phyloP scores from a whole-genome alignment of 2,888 invertebrate genomes.

The Andrena bucephala region DNA sequence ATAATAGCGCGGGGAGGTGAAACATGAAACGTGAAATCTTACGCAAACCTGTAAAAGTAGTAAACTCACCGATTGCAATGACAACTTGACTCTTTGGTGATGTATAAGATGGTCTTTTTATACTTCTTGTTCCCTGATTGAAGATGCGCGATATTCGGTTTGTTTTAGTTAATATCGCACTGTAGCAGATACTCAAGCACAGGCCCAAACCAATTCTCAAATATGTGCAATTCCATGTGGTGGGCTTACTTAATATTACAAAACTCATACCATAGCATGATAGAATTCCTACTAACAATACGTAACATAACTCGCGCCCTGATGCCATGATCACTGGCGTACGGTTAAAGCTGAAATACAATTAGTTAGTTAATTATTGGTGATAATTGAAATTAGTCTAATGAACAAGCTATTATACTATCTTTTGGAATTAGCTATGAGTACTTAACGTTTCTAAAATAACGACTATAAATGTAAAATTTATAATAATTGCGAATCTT shows the following conservation, averaged over 20 bases:
- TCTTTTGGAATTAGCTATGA: too few relatives aligned
- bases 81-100: slow-evolving; percentile 91
- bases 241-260: slow-evolving; percentile 89
- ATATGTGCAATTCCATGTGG: slow-evolving; percentile 88
- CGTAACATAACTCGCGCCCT: slow-evolving; percentile 91
- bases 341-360: slow-evolving; percentile 82
- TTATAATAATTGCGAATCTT: too few relatives aligned
- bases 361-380: neutral
- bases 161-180: slow-evolving; percentile 92
- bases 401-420: too few relatives aligned
- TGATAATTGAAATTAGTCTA: neutral
- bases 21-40: neutral
- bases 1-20: neutral
- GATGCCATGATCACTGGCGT: slow-evolving; percentile 93
- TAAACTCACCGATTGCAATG: slow-evolving; percentile 88
- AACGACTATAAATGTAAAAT: too few relatives aligned
- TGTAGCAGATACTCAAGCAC: slow-evolving; percentile 91
- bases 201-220: slow-evolving; percentile 90
- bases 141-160: slow-evolving; percentile 89
- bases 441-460: too few relatives aligned
- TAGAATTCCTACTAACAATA: slow-evolving; percentile 90
- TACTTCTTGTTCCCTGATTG: slow-evolving; percentile 87
- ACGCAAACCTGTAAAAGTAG: slow-evolving; percentile 34
- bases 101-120: slow-evolving; percentile 90
- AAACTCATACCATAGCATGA: slow-evolving; percentile 91